Evolutionary conservation across 2,888 invertebrate species (phyloP), one percentile per base, ranked within the genome.

Genomic region (Agriopis aurantiaria): DNA sequence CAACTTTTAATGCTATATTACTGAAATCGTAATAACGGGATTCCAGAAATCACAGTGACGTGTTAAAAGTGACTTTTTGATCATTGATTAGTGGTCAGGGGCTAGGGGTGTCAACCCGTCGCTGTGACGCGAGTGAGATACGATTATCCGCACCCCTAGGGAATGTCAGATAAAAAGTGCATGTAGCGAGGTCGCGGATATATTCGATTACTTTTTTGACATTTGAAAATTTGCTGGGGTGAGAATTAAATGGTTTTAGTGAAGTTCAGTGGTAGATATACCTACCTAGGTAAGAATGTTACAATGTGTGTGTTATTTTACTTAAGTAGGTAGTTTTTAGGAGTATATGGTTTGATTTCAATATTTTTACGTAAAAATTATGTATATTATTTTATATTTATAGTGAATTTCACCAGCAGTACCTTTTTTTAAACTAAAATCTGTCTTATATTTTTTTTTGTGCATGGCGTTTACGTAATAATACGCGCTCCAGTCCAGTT

Each of bases 111-210:
- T 86, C 85, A 85, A 80, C 77, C 72, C 83, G 84, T 83, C 84
- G 80, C 75, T 74, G 86, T 89, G 92, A 91, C 89, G 91, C 87
- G 89, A 86, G 85, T 86, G 87, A 86, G 91, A 93, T 92, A 89
- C 84, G 91, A 92, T 92, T 93, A 91, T 90, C 83, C 81, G 65
- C 82, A 81, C 86, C 88, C 88, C 83, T 78, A 75, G 82, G 86
- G 86, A 83, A 80, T 79, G 71, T 74, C 77, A 76, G 74, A 83
- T 85, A 87, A 88, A 87, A 85, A 84, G 76, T 83, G 77, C 81
- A 78, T 80, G 85, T 80, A 82, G 78, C 76, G 76, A 68, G 68
- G 73, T 79, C 75, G 75, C 74, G 77, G 80, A 85, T 81, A 79
- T 76, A 82, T 87, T 80, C 79, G 77, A 82, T 76, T 80, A 80